Evolutionary conservation across 2,888 invertebrate species (phyloP).

Genomic region (Incurvaria masculella): DNA sequence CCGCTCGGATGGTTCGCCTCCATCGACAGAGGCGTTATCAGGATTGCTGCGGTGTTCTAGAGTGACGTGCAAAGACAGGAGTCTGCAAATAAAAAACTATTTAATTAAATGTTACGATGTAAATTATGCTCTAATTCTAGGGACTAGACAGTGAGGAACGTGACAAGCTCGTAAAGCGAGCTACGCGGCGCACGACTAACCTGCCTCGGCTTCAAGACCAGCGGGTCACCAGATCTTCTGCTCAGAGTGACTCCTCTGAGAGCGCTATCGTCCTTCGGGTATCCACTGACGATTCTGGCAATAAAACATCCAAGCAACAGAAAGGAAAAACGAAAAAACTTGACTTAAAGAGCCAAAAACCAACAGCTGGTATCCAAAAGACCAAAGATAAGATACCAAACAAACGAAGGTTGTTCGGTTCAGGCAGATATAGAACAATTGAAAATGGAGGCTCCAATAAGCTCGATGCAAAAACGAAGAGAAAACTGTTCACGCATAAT

Average conservation of each 20-base stretch:
- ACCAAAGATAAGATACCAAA: background rate
- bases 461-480: background rate
- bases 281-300: constrained; percentile 2
- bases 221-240: background rate
- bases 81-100: too few relatives aligned
- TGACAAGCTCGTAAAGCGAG: background rate
- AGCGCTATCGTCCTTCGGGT: background rate
- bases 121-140: background rate
- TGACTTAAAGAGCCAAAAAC: too few relatives aligned
- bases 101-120: too few relatives aligned
- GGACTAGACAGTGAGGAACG: background rate
- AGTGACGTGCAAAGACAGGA: too few relatives aligned
- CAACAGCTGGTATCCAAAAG: too few relatives aligned
- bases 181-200: background rate
- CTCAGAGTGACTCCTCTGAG: background rate
- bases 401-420: background rate
- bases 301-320: background rate
- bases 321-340: background rate
- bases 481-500: constrained; percentile 1
- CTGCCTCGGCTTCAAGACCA: too few relatives aligned
- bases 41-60: too few relatives aligned
- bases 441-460: background rate
- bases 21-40: too few relatives aligned
- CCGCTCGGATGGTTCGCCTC: too few relatives aligned
- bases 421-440: background rate